Evolutionary conservation across 2,797 vertebrate species (phyloP).

Genomic region (Parauchenoglanis punctatus): DNA sequence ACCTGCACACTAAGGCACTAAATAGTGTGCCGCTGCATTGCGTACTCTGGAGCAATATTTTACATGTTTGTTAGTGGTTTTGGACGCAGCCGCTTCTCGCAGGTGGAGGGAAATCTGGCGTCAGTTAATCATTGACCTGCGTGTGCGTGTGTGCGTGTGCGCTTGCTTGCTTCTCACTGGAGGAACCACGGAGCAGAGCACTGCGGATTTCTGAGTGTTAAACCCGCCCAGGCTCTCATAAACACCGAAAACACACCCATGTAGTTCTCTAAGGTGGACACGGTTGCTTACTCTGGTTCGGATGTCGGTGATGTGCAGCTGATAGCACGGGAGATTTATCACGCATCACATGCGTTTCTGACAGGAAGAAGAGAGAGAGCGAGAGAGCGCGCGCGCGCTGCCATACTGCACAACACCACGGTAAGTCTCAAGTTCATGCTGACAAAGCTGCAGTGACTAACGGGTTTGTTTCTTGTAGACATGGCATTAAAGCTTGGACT

Average conservation of each 20-base stretch:
- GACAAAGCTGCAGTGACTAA: conserved; percentile 9
- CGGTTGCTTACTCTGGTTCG: not conserved
- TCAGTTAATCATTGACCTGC: conserved; percentile 10
- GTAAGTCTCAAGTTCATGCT: conserved; percentile 26
- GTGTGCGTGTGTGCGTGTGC: not conserved
- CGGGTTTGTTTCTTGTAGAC: not conserved
- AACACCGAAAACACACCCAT: conserved; percentile 13
- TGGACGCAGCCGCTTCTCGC: not conserved
- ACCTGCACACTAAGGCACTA: not conserved
- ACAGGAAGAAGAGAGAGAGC: conserved; percentile 4
- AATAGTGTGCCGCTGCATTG: not conserved
- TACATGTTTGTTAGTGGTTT: not conserved
- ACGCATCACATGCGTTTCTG: conserved; percentile 17
- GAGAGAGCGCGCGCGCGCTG: not conserved
- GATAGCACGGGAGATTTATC: not conserved
- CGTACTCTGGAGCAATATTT: not conserved
- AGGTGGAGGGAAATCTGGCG: not conserved
- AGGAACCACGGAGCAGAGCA: not conserved
- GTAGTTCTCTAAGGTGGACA: not conserved
- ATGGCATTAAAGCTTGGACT: not conserved
- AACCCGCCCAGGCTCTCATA: not conserved
- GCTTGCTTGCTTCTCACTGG: not conserved
- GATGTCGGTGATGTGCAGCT: conserved; percentile 1
- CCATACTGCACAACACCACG: conserved; percentile 21
- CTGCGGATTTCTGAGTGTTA: conserved; percentile 26